Percentiles rank a stretch among this genome's conserved stretches.
Evolutionary conservation across 1,140 invertebrate genomes (phyloP).

Genomic region (Leptopilina clavipes): DNA sequence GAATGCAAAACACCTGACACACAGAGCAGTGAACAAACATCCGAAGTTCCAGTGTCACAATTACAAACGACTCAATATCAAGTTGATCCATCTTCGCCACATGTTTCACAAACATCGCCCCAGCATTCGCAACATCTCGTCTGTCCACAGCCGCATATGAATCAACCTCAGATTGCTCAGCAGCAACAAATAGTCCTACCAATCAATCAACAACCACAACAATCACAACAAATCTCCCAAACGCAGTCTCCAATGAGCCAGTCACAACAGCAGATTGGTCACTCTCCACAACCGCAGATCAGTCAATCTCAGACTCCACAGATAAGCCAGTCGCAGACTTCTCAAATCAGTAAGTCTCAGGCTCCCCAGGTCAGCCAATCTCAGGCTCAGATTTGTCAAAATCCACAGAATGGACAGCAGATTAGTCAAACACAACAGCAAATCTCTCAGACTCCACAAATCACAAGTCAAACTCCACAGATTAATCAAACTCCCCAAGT

Average conservation of each 20-base stretch:
- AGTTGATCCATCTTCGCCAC: constrained; percentile 48
- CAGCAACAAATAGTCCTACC: too few relatives aligned
- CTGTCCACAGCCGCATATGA: constrained; percentile 38
- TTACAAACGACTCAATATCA: constrained; percentile 46
- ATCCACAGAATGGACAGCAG: too few relatives aligned
- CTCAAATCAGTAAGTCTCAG: too few relatives aligned
- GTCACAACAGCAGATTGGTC: constrained; percentile 19
- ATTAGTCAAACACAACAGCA: background rate
- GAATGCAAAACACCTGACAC: constrained; percentile 64
- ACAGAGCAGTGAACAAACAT: constrained; percentile 60
- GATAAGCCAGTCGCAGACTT: background rate
- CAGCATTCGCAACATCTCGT: constrained; percentile 46
- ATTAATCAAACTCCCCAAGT: constrained; percentile 33
- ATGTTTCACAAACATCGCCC: constrained; percentile 43
- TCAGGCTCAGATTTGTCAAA: constrained; percentile 30
- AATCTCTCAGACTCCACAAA: constrained; percentile 40
- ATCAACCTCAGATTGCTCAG: constrained; percentile 48
- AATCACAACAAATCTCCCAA: constrained; percentile 36
- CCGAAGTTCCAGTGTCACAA: constrained; percentile 56
- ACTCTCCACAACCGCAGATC: constrained; percentile 43
- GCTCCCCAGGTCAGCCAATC: constrained; percentile 50
- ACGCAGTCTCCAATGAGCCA: background rate
- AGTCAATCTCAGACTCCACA: constrained; percentile 45
- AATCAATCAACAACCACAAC: too few relatives aligned
- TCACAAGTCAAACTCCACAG: constrained; percentile 55